Evolutionary conservation across 2,888 invertebrate species (phyloP), one percentile per base, ranked within the genome.

Genomic region (Tenthredo livida): DNA sequence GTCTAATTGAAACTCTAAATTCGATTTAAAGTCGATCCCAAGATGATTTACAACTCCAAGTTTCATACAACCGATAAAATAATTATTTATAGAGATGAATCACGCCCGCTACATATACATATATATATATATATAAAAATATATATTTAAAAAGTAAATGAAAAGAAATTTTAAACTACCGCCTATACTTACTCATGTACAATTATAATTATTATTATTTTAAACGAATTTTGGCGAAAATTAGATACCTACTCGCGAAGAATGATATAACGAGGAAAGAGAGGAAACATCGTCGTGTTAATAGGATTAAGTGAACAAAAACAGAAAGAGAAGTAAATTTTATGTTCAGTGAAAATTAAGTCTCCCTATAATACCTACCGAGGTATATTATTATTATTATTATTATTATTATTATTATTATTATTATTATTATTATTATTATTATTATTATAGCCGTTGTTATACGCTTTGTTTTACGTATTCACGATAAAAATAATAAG

Each of bases 11-110:
- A 40, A 73, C n/a, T 73, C 25, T 12, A 17, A 73, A 73, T 43
- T 73, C 72, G 72, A 73, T 73, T 73, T 43, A 73, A 73, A 73
- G 40, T 37, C 43, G 72, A 73, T 73, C 43, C 25, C n/a, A 73
- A 61, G 61, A 61, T 61, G 25, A 25, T 61, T 61, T 61, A 61
- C 61, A 61, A 61, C n/a, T 9, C 37, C 15, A 33, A 12, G 15
- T 15, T 29, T 1, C 33, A n/a, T 7, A 29, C 0, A 61, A 9
- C n/a, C 25, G 70, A 33, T n/a, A 10, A 15, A 3, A 70, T 15
- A n/a, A 37, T 70, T 33, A 70, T 12, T 47, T 15, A 47, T 12
- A 47, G 15, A 47, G 15, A 47, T 47, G 15, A 47, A 47, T 47
- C 47, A 25, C 25, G 21, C 25, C 25, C 21, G 6, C n/a, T 2